A percentile compares a stretch with the other conserved stretches of the same genome.
Evolutionary conservation across 64 coral and sea anemone genomes (phyloP).

Genomic region (Montipora cactus): DNA sequence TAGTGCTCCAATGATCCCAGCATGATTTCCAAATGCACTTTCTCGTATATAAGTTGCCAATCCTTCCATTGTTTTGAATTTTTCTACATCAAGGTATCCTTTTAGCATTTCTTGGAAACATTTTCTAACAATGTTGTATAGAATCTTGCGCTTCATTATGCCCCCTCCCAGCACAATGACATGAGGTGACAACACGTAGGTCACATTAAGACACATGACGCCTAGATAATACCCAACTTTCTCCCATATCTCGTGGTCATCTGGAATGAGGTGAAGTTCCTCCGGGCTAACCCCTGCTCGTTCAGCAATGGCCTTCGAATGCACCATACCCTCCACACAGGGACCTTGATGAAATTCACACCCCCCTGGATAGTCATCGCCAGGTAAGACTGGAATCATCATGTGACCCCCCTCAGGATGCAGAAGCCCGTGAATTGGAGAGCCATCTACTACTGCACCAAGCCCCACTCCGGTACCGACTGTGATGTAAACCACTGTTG

Average conservation of each 20-base stretch:
- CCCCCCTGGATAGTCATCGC: conserved; percentile 76
- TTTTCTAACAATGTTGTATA: conserved; percentile 62
- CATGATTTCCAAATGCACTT: conserved; percentile 72
- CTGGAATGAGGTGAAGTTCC: conserved; percentile 59
- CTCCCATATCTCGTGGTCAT: conserved; percentile 88
- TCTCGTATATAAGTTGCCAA: conserved; percentile 81
- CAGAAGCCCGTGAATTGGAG: conserved; percentile 84
- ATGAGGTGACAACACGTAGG: conserved; percentile 84
- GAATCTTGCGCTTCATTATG: conserved; percentile 80
- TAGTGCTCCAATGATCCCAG: conserved; percentile 88
- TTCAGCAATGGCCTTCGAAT: conserved; percentile 82
- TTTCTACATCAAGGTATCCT: conserved; percentile 76
- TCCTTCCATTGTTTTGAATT: conserved; percentile 82
- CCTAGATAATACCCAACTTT: conserved; percentile 94
- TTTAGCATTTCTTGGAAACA: conserved; percentile 82
- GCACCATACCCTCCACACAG: conserved; percentile 94
- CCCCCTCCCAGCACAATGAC: conserved; percentile 91
- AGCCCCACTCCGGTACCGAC: conserved; percentile 92
- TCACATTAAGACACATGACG: conserved; percentile 87
- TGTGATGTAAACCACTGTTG: conserved; percentile 85
- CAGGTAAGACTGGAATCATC: conserved; percentile 69
- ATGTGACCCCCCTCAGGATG: conserved; percentile 96
- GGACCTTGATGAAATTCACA: conserved; percentile 76
- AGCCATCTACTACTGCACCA: conserved; percentile 67
- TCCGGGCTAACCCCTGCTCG: conserved; percentile 59